Conservation (phyloP, 2,888 invertebrate species). For the Ypsolopha sequella region DNA sequence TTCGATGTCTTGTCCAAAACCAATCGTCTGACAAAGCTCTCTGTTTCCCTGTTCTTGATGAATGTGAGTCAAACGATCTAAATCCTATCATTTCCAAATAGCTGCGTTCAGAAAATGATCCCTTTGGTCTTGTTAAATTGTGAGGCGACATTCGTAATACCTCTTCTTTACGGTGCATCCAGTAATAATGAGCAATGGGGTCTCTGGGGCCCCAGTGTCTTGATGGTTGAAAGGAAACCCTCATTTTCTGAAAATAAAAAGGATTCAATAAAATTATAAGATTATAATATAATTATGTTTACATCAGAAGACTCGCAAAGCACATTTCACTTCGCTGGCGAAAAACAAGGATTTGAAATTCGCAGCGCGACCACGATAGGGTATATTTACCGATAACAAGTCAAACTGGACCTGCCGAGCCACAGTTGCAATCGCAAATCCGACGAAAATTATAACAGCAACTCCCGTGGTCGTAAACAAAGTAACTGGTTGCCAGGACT, state of each 20-base stretch:
- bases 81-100: background rate
- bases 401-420: constrained; percentile 48
- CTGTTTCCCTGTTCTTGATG: constrained; percentile 15
- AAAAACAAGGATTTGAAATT: background rate
- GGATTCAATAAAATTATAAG: constrained; percentile 1
- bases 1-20: constrained; percentile 34
- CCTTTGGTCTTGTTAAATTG: no score
- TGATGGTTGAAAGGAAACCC: constrained; percentile 47
- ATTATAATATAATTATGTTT: background rate
- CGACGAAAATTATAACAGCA: constrained; percentile 18
- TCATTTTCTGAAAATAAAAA: constrained; percentile 42
- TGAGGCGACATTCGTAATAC: constrained; percentile 11
- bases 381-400: constrained; percentile 16
- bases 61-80: background rate
- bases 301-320: background rate
- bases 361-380: constrained; percentile 17
- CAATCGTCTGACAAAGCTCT: constrained; percentile 50
- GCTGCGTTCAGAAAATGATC: background rate
- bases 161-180: constrained; percentile 44
- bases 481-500: constrained; percentile 26
- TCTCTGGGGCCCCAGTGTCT: constrained; percentile 60
- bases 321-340: no score
- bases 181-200: constrained; percentile 56
- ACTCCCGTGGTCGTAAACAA: constrained; percentile 16
- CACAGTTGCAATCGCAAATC: constrained; percentile 28